A percentile compares a stretch with the other conserved stretches of the same genome.
Conservation (phyloP, 1,140 invertebrate species). For the Zaprionus gabonicus region DNA sequence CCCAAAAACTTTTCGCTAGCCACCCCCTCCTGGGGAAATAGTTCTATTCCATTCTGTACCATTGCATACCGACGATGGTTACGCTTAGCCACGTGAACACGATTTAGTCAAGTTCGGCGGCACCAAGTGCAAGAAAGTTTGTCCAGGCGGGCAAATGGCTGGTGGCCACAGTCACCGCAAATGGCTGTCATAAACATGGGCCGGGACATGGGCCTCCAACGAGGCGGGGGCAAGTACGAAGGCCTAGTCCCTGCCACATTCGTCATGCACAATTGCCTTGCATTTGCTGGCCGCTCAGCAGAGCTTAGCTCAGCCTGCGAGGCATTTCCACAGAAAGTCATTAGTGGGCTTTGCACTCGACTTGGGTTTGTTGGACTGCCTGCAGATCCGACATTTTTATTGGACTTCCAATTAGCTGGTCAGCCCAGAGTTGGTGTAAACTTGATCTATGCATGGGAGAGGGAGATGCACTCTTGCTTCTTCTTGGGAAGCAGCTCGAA, state of each 20-base stretch:
- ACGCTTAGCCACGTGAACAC: constrained; percentile 67
- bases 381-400: constrained; percentile 81
- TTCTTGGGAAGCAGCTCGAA: constrained; percentile 17
- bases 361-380: constrained; percentile 64
- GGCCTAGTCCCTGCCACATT: constrained; percentile 66
- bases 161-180: constrained; percentile 73
- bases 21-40: constrained; percentile 53
- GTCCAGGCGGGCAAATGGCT: constrained; percentile 55
- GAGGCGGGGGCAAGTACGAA: background rate
- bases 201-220: constrained; percentile 20
- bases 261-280: constrained; percentile 80
- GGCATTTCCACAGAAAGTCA: constrained; percentile 77
- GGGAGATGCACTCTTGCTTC: constrained; percentile 42
- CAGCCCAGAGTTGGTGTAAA: constrained; percentile 64
- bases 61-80: constrained; percentile 5
- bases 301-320: constrained; percentile 27
- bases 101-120: constrained; percentile 54
- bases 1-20: constrained; percentile 47
- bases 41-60: constrained; percentile 50
- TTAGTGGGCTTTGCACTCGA: constrained; percentile 78
- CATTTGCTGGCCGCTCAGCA: constrained; percentile 44
- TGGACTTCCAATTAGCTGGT: constrained; percentile 81
- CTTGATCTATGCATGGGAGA: constrained; percentile 71
- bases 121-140: constrained; percentile 70
- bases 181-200: constrained; percentile 76